Evolutionary conservation across 2,797 vertebrate species (phyloP).

Genomic region (Myotis daubentonii): DNA sequence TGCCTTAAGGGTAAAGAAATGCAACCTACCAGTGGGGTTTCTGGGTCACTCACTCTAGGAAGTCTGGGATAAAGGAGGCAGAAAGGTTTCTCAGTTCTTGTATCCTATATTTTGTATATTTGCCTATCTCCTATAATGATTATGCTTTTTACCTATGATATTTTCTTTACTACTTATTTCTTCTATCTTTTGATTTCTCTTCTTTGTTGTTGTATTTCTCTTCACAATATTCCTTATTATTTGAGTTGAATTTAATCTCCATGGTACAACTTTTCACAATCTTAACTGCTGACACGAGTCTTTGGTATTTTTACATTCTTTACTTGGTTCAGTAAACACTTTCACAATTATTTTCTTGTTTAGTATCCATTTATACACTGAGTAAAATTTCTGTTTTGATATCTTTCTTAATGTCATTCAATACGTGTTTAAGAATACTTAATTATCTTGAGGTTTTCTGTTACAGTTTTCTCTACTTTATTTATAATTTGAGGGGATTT

Average conservation of each 20-base stretch:
- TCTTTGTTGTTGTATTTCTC: neutral
- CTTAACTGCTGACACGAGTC: neutral
- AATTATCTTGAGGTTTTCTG: neutral
- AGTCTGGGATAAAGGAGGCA: neutral
- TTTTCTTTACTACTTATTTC: neutral
- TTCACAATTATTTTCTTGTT: neutral
- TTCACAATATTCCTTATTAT: neutral
- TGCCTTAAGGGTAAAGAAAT: neutral
- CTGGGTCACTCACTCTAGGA: neutral
- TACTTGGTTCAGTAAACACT: neutral
- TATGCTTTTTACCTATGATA: neutral
- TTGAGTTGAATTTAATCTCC: neutral
- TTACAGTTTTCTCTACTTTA: neutral
- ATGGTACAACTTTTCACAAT: neutral
- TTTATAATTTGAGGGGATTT: neutral
- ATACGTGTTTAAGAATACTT: neutral
- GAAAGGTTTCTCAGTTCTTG: neutral
- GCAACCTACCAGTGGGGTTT: neutral
- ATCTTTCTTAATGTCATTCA: neutral
- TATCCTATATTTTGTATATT: neutral
- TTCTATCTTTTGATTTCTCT: neutral
- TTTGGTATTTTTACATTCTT: neutral
- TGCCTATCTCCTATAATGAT: neutral
- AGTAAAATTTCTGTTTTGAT: neutral
- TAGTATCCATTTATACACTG: neutral